phyloP scores from a whole-genome alignment of 2,888 invertebrate genomes.

The Aspidapion aeneum region DNA sequence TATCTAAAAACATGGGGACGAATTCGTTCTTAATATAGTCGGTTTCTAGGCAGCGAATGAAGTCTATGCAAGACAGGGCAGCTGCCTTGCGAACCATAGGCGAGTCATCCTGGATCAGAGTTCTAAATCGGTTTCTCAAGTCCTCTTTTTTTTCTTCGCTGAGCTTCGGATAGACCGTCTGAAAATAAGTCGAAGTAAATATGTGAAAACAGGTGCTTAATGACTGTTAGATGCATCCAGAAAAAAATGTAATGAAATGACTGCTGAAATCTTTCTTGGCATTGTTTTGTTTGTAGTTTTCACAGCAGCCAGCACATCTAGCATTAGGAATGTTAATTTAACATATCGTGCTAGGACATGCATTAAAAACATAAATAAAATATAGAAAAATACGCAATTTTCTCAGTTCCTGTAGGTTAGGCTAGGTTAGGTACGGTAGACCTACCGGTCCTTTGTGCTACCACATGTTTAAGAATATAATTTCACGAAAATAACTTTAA shows the following conservation, averaged over 20 bases:
- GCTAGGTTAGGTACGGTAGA: too few species aligned
- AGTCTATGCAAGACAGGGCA: conserved; percentile 34
- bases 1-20: conserved; percentile 39
- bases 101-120: conserved; percentile 40
- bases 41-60: conserved; percentile 36
- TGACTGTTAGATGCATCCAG: too few species aligned
- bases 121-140: conserved; percentile 36
- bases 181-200: conserved; percentile 21
- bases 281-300: too few species aligned
- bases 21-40: conserved; percentile 39
- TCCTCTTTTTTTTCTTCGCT: conserved; percentile 34
- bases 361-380: too few species aligned
- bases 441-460: too few species aligned
- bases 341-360: too few species aligned
- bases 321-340: too few species aligned
- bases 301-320: too few species aligned
- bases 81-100: conserved; percentile 39
- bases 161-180: conserved; percentile 40
- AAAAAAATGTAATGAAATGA: conserved; percentile 3
- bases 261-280: conserved; percentile 4
- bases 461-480: too few species aligned
- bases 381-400: too few species aligned
- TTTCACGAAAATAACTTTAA: too few species aligned
- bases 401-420: too few species aligned
- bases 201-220: conserved; percentile 2